Conservation (phyloP, 2,797 vertebrate species). For the Atherinosoma microstoma region DNA sequence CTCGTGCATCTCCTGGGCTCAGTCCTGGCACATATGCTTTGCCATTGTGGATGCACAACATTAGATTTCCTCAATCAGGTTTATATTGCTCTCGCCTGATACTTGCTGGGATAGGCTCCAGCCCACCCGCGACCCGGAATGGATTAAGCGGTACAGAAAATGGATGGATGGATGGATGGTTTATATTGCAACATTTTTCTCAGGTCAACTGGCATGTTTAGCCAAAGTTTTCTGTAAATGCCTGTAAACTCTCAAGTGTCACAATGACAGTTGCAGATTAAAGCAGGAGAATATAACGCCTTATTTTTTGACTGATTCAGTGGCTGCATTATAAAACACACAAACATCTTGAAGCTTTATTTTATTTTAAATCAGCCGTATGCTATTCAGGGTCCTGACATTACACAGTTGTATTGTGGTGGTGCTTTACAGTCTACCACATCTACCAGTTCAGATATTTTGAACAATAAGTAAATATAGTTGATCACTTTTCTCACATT, state of each 20-base stretch:
- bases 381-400: neutral
- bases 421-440: neutral
- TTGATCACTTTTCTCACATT: neutral
- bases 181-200: neutral
- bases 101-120: too few species aligned
- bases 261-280: neutral
- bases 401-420: neutral
- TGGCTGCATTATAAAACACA: neutral
- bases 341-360: neutral
- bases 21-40: too few species aligned
- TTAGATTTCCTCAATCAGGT: neutral
- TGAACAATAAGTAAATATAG: neutral
- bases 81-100: too few species aligned
- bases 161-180: too few species aligned
- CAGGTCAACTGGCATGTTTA: neutral
- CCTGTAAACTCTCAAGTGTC: neutral
- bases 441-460: neutral
- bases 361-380: neutral
- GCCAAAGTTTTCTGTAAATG: neutral
- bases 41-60: neutral
- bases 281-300: neutral
- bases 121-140: too few species aligned
- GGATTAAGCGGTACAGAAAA: too few species aligned
- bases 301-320: neutral
- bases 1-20: too few species aligned